Evolutionary conservation across 2,888 invertebrate genomes (phyloP), one percentile per base, ranked within the genome.

Genomic region (Melolontha melolontha): DNA sequence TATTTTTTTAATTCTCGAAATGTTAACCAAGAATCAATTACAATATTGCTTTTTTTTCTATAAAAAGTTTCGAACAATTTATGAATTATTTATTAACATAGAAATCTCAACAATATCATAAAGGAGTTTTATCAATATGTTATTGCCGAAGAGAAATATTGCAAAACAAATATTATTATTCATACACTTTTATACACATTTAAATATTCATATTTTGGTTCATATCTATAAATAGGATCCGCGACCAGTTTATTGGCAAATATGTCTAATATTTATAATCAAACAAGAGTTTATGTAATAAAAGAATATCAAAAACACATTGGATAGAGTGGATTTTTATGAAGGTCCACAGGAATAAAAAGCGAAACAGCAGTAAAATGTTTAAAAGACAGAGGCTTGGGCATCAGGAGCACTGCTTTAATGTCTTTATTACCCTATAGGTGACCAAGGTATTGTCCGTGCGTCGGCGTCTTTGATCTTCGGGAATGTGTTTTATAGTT

Each of bases 401-500:
- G 76, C 77, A 79, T 79, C 80, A 80, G 81, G 79, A 81, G 81
- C 80, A 79, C 78, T 79, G 78, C 52, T 79, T 81, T 81, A 80
- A 81, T 80, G 79, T 78, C 81, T 81, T 81, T 81, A 81, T 80
- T 79, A 76, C 78, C 71, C 73, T 70, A 71, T 68, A 64, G 71
- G 57, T 55, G 66, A 66, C 66, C 64, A 62, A 59, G 63, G 67
- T 69, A 70, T 68, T 69, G 68, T 63, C 64, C 55, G 59, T 40
- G 62, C 39, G 67, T 66, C 72, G 72, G 75, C 66, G 51, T 62
- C 64, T 74, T 75, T 75, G 73, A 74, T 73, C 70, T 72, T 70
- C 44, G 50, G 66, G 65, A 66, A 69, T 69, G 68, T 71, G 69
- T 71, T 72, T 73, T 73, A 72, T 72, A 65, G 72, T 66, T 59